Evolutionary conservation across 2,888 invertebrate genomes (phyloP).

Genomic region (Lepidochitona cinerea): DNA sequence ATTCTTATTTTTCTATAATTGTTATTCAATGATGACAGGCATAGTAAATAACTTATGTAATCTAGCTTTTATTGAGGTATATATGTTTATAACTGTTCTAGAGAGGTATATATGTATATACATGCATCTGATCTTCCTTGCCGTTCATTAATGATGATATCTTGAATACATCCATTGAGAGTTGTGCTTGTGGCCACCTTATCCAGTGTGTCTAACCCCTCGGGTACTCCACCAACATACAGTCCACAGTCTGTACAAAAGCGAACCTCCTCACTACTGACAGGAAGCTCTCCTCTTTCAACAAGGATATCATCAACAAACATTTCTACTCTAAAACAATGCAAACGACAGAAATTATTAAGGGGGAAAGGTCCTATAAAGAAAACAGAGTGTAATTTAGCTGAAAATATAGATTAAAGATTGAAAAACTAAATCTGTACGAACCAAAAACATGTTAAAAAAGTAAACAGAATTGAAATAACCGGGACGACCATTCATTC

Average conservation of each 20-base stretch:
- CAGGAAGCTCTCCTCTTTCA: slow-evolving; percentile 75
- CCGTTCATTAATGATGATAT: slow-evolving; percentile 86
- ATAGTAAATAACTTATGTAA: no score
- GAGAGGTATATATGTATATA: background rate
- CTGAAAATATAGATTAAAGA: no score
- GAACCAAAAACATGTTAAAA: no score
- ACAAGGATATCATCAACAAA: slow-evolving; percentile 83
- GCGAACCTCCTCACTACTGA: slow-evolving; percentile 71
- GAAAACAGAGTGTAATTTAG: no score
- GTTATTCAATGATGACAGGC: no score
- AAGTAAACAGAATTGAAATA: no score
- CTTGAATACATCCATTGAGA: slow-evolving; percentile 85
- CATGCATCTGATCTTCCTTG: slow-evolving; percentile 71
- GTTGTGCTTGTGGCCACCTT: slow-evolving; percentile 74
- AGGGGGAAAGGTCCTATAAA: no score
- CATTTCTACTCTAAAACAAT: slow-evolving; percentile 74
- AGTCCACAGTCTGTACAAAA: slow-evolving; percentile 77
- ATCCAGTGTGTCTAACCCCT: slow-evolving; percentile 71
- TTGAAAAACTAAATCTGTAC: no score
- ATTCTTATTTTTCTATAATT: no score
- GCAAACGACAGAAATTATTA: background rate
- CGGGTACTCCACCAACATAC: slow-evolving; percentile 83
- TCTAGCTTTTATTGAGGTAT: no score
- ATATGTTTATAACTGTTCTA: no score
- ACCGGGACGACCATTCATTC: no score